Percentiles rank a stretch among this genome's conserved stretches.
phyloP scores from a whole-genome alignment of 2,797 vertebrate genomes.

The Anguilla marmorata region DNA sequence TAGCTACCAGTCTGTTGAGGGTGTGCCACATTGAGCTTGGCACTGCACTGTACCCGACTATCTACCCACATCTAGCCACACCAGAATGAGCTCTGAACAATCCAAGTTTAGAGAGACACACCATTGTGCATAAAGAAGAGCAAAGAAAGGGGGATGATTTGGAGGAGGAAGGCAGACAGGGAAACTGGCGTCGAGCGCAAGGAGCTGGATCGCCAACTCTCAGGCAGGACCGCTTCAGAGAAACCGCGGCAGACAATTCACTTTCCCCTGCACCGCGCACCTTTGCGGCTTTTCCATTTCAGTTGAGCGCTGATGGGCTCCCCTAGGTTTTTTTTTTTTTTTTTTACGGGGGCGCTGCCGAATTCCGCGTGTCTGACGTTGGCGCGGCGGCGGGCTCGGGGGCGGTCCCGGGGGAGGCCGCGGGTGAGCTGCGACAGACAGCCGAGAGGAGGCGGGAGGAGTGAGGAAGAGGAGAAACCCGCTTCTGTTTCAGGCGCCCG shows the following conservation, averaged over 20 bases:
- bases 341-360: not conserved
- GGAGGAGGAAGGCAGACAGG: conserved; percentile 22
- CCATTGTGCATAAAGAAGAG: not conserved
- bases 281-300: not conserved
- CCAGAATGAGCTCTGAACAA: not conserved
- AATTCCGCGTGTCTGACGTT: not conserved
- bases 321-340: not conserved
- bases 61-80: not conserved
- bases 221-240: conserved; percentile 20
- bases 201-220: conserved; percentile 35
- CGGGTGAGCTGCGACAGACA: not conserved
- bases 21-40: not conserved
- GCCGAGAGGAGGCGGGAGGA: not conserved
- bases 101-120: not conserved
- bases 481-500: not conserved
- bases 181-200: conserved; percentile 20
- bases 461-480: not conserved
- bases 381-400: not conserved
- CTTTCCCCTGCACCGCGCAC: not conserved
- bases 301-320: not conserved
- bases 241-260: conserved; percentile 35
- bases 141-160: conserved; percentile 26
- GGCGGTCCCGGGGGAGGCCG: not conserved
- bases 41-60: not conserved
- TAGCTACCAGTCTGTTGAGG: not conserved